phyloP scores from a whole-genome alignment of 2,797 vertebrate species.

The Semotilus atromaculatus region DNA sequence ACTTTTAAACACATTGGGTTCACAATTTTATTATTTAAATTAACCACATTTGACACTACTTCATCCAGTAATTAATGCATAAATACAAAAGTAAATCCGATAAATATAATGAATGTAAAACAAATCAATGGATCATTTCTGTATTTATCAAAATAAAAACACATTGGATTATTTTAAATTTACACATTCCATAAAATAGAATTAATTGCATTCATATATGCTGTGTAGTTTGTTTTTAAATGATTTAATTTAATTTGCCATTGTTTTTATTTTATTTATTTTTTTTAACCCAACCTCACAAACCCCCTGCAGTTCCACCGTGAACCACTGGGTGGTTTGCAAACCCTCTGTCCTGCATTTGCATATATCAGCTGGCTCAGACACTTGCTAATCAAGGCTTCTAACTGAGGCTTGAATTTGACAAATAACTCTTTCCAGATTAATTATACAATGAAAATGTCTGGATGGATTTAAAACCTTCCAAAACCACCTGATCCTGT shows the following conservation, averaged over 20 bases:
- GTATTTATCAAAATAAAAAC: neutral
- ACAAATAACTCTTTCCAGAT: conserved; percentile 8
- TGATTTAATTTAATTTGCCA: neutral
- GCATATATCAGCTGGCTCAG: neutral
- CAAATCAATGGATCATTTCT: neutral
- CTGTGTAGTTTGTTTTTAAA: rapidly evolving
- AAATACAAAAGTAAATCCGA: neutral
- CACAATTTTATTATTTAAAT: neutral
- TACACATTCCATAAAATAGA: neutral
- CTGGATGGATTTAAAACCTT: neutral
- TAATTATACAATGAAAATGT: neutral
- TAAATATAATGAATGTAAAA: neutral
- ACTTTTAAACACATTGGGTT: neutral
- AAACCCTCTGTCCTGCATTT: neutral
- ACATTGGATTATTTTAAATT: neutral
- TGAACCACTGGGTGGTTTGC: neutral
- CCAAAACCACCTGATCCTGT: conserved; percentile 11
- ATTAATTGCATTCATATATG: neutral
- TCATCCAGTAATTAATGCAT: neutral
- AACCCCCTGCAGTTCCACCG: no score
- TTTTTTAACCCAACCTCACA: neutral
- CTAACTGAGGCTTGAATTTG: neutral
- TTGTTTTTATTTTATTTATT: no score
- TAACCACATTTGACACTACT: neutral
- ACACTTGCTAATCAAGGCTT: neutral